Percentiles rank a stretch among this genome's conserved stretches.
Evolutionary conservation across 2,113 vertebrate species (phyloP).

Genomic region (Panurus biarmicus): DNA sequence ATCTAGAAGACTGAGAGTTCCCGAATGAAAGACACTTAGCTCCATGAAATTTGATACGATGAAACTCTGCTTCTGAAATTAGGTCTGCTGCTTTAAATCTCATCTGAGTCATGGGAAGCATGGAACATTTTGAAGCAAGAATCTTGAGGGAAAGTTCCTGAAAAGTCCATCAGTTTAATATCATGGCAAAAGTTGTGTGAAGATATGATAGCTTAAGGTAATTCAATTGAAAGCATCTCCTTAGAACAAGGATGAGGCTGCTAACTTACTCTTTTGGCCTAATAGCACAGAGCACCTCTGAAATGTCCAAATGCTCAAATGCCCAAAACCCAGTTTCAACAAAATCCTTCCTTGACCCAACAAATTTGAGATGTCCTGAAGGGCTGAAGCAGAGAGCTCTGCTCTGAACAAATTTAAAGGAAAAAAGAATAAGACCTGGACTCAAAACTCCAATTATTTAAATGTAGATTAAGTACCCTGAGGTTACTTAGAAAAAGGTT

Average conservation of each 20-base stretch:
- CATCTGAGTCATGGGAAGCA: background rate
- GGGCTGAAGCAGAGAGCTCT: background rate
- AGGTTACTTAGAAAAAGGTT: background rate
- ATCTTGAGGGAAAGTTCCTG: background rate
- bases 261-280: background rate
- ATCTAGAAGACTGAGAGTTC: background rate
- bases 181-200: background rate
- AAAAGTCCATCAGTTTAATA: background rate
- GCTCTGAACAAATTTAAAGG: background rate
- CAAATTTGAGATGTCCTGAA: background rate
- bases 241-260: background rate
- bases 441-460: background rate
- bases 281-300: background rate
- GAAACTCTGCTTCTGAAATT: background rate
- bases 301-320: background rate
- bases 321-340: background rate
- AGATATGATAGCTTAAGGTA: background rate
- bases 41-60: accelerated
- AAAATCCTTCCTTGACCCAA: background rate
- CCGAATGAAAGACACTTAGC: background rate
- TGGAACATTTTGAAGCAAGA: background rate
- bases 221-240: background rate
- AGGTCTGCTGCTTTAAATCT: background rate
- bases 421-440: background rate
- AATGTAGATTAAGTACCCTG: background rate